Evolutionary conservation across 2,113 vertebrate species (phyloP), one percentile per base, ranked within the genome.

Genomic region (Oreocharis arfaki): DNA sequence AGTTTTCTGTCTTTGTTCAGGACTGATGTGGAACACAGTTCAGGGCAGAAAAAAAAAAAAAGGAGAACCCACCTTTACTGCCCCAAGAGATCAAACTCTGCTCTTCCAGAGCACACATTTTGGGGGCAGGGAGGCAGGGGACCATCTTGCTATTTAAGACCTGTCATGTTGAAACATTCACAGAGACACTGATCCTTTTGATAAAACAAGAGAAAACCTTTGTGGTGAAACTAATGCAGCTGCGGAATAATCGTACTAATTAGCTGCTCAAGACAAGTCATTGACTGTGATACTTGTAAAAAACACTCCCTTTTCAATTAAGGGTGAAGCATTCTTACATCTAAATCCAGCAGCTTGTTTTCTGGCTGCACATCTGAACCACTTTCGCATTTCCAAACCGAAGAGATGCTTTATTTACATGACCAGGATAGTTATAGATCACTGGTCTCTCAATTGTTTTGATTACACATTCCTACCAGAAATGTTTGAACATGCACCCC

Each of bases 161-260:
- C 98, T 99, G 99, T 99, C 98, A 98, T 93, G 95, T 98, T 97
- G 97, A 97, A 97, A 97, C 98, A 98, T 98, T 99, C 98, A 97
- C 97, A 74, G 71, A 97, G 97, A 97, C 98, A 98, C 97, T 99
- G 98, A 99, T 98, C 98, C 98, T 98, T 99, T 98, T 98, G 98
- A 99, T 98, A 98, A 98, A 98, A 97, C 97, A 97, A 98, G 96
- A 98, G 95, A 97, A 98, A 98, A 98, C 97, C 97, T 98, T 98
- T 98, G 98, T 98, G 98, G 93, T 65, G 95, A 92, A 96, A 97
- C 98, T 98, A 98, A 99, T 96, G 98, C 99, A 99, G 98, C 99
- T 98, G 98, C 95, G 97, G 98, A 98, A 98, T 99, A 99, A 99
- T 99, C 98, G 98, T 97, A 99, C 99, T 99, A 99, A 99, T 99